These are phyloP conservation scores for Metridium senile DNA, from an alignment of 92 coral and sea anemone species.

Conservation along the genomic window DNA sequence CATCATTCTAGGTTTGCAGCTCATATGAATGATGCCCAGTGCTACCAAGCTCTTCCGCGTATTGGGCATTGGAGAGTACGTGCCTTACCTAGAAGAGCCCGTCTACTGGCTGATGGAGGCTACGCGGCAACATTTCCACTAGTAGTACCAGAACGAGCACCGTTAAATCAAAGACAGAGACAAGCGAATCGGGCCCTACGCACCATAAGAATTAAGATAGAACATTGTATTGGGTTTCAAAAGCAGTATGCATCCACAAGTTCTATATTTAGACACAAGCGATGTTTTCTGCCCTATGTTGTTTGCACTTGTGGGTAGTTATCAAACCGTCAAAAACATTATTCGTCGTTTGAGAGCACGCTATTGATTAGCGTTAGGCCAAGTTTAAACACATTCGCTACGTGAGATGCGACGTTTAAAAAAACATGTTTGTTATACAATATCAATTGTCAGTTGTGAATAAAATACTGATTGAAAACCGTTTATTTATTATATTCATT, in stretches of 20 bases:
- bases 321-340: conserved; percentile 22
- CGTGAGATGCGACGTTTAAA: too few relatives aligned
- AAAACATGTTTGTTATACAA: not conserved
- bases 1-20: conserved; percentile 28
- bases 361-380: not conserved
- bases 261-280: conserved; percentile 18
- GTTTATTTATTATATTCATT: too few relatives aligned
- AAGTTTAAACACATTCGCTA: too few relatives aligned
- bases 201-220: conserved; percentile 21
- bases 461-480: not conserved
- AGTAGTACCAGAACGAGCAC: conserved; percentile 4
- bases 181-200: conserved; percentile 17
- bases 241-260: conserved; percentile 24
- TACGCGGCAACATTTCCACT: not conserved
- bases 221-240: conserved; percentile 26
- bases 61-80: conserved; percentile 22
- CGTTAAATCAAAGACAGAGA: conserved; percentile 10
- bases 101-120: not conserved
- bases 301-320: conserved; percentile 21
- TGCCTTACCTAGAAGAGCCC: conserved; percentile 5
- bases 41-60: conserved; percentile 25
- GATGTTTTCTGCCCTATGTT: conserved; percentile 17
- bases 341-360: not conserved
- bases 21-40: conserved; percentile 37
- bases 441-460: not conserved